Base-by-base conservation (phyloP, 2,113 vertebrate species). In the Cygnus atratus region DNA sequence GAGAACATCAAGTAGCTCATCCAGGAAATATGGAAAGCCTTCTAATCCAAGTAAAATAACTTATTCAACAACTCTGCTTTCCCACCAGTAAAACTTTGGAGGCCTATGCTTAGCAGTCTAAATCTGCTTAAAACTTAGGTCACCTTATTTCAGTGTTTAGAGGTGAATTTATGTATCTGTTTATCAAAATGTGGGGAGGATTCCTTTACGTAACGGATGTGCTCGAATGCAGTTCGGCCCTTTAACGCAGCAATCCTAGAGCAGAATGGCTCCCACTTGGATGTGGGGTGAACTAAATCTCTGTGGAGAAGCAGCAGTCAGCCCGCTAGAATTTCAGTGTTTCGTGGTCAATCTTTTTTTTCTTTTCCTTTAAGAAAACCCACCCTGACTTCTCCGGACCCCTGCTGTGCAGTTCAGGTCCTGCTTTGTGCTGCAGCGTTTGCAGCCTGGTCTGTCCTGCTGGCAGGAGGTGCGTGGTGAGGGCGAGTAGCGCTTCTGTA, bases 1-100 rank as follows among this genome's bases (percentile, higher is more conserved):
- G 52, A 67, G 66, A 84, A 59, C 26, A 22, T 52, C 6, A 90
- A 63, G 85, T 46, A 37, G 61, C 44, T 92, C 79, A 62, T 88
- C 73, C 50, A 54, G 84, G 77, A 94, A 68, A 92, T 76, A 48
- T 77, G 46, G 83, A 83, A 86, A 76, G 29, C 1, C 37, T 37
- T 0, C 66, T 92, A 88, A 85, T 76, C 83, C 63, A 43, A 48
- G 72, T 55, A 52, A 73, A 84, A 61, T 55, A 72, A 88, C 1
- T 59, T 72, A 55, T 4, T 91, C 65, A 87, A 16, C 39, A 65
- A 1, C 33, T 89, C 25, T 13, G 14, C 12, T 92, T 90, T 79
- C 35, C 35, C 39, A 19, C 63, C 65, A 58, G 71, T 61, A 52
- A 87, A 70, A 16, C 26, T 71, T 52, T 57, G 11, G 37, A 72